These are phyloP conservation scores for Willowsia nigromaculata DNA, from an alignment of 2,888 invertebrate genomes.

Conservation along the genomic window DNA sequence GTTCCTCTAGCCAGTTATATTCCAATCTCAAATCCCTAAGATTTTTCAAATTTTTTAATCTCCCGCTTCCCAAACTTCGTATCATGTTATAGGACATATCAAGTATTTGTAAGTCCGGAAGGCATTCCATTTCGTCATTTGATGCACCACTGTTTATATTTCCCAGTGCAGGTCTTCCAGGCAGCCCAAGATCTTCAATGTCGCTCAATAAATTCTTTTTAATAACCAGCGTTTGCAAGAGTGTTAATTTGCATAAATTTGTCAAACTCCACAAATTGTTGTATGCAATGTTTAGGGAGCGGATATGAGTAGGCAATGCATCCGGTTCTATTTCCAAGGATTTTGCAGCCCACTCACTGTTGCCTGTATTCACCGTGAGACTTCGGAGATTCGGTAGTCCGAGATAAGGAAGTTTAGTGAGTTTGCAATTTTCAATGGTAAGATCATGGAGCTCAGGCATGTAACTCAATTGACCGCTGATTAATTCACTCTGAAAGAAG, in stretches of 20 bases:
- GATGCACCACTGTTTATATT: background rate
- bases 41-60: conserved; percentile 86
- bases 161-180: conserved; percentile 79
- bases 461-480: conserved; percentile 73
- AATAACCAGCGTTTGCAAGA: conserved; percentile 86
- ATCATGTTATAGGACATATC: conserved; percentile 89
- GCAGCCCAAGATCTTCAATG: conserved; percentile 87
- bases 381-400: conserved; percentile 85
- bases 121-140: conserved; percentile 69
- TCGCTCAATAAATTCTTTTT: conserved; percentile 90
- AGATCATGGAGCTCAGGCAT: conserved; percentile 83
- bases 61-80: conserved; percentile 86
- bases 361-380: conserved; percentile 87
- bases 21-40: conserved; percentile 87
- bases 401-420: conserved; percentile 87
- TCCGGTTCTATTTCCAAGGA: conserved; percentile 88
- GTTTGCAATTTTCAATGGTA: conserved; percentile 88
- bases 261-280: conserved; percentile 91
- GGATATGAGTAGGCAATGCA: conserved; percentile 89
- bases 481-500: conserved; percentile 79
- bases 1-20: conserved; percentile 87
- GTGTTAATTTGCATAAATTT: conserved; percentile 86
- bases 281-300: conserved; percentile 89
- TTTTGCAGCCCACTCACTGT: conserved; percentile 90
- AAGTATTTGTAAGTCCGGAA: conserved; percentile 81